phyloP scores from a whole-genome alignment of 2,797 vertebrate species.

The Argyrosomus regius region DNA sequence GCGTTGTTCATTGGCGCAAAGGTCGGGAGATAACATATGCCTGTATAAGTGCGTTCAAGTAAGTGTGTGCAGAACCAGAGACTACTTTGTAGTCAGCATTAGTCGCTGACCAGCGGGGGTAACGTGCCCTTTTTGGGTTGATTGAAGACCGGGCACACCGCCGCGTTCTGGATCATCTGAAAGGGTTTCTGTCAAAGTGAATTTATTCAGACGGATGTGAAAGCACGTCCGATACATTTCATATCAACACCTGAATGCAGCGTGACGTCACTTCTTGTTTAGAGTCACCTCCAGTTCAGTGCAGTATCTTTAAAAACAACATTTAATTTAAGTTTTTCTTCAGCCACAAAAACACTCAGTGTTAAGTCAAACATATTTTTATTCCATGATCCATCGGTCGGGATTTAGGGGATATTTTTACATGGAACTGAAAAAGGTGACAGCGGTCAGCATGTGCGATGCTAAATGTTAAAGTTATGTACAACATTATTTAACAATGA shows the following conservation, averaged over 20 bases:
- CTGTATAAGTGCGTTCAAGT: too few species aligned
- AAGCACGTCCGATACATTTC: too few species aligned
- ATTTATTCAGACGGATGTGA: too few species aligned
- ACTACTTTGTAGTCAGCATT: too few species aligned
- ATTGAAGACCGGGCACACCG: too few species aligned
- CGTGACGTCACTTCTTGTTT: not conserved
- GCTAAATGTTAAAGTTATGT: conserved; percentile 2
- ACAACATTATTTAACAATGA: conserved; percentile 13
- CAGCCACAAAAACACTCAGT: not conserved
- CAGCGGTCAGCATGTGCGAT: not conserved
- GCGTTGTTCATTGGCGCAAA: too few species aligned
- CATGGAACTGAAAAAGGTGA: conserved; percentile 7
- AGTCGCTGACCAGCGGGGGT: too few species aligned
- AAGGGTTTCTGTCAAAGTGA: too few species aligned
- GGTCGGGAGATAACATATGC: too few species aligned
- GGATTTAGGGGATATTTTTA: conserved; percentile 26
- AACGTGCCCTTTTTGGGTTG: too few species aligned
- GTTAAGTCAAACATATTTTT: conserved; percentile 41
- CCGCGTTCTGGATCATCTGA: too few species aligned
- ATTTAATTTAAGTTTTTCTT: not conserved
- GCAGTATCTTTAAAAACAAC: not conserved
- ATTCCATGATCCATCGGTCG: conserved; percentile 32
- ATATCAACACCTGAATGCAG: not conserved
- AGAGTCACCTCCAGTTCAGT: not conserved
- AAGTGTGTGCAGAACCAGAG: too few species aligned